Percentiles rank a stretch among this genome's conserved stretches.
These are phyloP conservation scores for Dromococcyx pavoninus DNA, from an alignment of 2,797 vertebrate genomes.

Conservation along the genomic window DNA sequence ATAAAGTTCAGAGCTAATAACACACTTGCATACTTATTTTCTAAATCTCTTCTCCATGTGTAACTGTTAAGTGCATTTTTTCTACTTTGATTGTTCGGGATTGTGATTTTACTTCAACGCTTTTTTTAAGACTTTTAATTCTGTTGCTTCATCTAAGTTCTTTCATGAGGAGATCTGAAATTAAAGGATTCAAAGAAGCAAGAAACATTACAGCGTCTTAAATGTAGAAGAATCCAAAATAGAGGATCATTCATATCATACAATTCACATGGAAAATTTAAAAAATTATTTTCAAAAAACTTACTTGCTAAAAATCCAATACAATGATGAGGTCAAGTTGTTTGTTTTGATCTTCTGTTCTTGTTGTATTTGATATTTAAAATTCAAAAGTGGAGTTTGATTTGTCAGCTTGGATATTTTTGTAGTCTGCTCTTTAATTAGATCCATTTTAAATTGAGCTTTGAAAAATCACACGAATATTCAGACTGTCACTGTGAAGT, in stretches of 20 bases:
- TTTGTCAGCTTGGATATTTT: background rate
- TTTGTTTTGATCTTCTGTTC: background rate
- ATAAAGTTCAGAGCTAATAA: background rate
- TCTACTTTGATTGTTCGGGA: background rate
- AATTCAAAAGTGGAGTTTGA: background rate
- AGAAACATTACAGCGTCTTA: background rate
- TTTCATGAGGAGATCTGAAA: background rate
- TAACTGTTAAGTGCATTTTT: background rate
- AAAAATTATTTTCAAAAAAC: accelerated
- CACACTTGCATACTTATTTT: background rate
- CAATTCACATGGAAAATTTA: background rate
- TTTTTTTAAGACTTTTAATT: background rate
- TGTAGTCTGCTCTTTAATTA: background rate
- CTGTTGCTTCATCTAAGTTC: background rate
- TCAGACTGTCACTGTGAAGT: background rate
- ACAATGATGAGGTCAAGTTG: background rate
- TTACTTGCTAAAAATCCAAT: background rate
- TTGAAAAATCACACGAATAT: background rate
- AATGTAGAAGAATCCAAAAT: background rate
- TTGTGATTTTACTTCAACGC: background rate
- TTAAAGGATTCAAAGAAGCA: background rate
- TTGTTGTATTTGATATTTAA: background rate
- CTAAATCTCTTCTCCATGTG: background rate
- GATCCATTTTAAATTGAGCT: background rate
- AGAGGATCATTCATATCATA: background rate